Percentiles rank a stretch among this genome's conserved stretches.
These are phyloP conservation scores for Butorides virescens DNA, from an alignment of 2,113 vertebrate genomes.

Conservation along the genomic window DNA sequence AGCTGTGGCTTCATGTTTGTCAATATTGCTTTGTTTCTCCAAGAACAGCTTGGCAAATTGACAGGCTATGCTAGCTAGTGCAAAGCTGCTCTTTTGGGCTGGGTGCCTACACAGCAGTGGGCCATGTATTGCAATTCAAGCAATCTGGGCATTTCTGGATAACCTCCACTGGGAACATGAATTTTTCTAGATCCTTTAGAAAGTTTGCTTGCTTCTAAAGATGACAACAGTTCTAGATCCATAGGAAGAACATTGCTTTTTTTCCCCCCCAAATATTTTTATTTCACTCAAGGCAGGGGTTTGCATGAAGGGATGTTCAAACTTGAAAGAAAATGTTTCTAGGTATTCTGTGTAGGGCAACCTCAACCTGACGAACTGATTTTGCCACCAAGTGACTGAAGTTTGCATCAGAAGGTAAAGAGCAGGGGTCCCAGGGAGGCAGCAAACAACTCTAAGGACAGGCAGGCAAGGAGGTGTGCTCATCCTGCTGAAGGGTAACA, in stretches of 20 bases:
- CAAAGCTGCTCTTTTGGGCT: background rate
- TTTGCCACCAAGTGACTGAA: background rate
- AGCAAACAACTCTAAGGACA: background rate
- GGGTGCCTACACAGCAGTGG: rapidly evolving
- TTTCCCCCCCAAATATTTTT: background rate
- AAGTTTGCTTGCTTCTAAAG: background rate
- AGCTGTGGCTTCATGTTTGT: background rate
- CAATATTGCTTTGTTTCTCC: background rate
- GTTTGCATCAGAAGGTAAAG: background rate
- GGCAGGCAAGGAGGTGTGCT: background rate
- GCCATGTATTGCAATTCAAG: background rate
- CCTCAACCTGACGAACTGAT: background rate
- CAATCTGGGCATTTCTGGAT: rapidly evolving
- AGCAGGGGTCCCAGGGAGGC: background rate
- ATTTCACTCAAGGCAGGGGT: background rate
- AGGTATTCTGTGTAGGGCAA: background rate
- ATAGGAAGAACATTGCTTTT: background rate
- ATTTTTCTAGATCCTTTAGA: background rate
- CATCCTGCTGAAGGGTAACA: background rate
- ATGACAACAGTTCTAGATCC: background rate
- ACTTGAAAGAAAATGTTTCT: background rate
- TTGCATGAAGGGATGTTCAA: background rate
- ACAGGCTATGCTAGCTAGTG: background rate
- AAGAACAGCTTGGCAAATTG: background rate
- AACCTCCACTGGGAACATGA: background rate